Conservation (phyloP, 2,888 invertebrate species). For the Aspidiotus destructor region DNA sequence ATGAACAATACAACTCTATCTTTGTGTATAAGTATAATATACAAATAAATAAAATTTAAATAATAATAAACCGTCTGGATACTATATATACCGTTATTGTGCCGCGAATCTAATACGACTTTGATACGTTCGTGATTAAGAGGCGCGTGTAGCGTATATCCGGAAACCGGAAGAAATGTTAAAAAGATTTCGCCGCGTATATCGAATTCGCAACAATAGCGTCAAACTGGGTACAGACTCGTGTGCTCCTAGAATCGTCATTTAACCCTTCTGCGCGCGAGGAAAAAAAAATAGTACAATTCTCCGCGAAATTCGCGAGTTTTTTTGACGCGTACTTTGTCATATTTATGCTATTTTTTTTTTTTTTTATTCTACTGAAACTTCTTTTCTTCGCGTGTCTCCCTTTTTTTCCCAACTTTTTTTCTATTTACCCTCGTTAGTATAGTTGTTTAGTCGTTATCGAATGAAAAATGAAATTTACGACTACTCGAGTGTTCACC, state of each 20-base stretch:
- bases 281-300: constrained; percentile 12
- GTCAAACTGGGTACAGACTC: constrained; percentile 7
- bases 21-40: too few relatives aligned
- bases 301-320: constrained; percentile 23
- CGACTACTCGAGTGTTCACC: not conserved
- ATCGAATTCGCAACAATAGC: constrained; percentile 28
- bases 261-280: not conserved
- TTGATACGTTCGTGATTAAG: constrained; percentile 22
- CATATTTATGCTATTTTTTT: constrained; percentile 21
- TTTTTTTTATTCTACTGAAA: constrained; percentile 6
- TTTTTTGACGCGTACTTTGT: constrained; percentile 28
- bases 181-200: constrained; percentile 18
- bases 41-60: not conserved
- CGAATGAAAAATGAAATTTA: constrained; percentile 2
- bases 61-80: constrained; percentile 1
- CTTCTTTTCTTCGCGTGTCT: not conserved
- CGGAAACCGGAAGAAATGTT: constrained; percentile 27
- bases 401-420: too few relatives aligned
- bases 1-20: too few relatives aligned
- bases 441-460: not conserved
- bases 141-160: constrained; percentile 21
- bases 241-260: too few relatives aligned
- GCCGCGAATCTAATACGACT: constrained; percentile 21
- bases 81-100: constrained; percentile 5
- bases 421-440: not conserved